phyloP scores from a whole-genome alignment of 1,140 invertebrate genomes.

The Laupala kohalensis region DNA sequence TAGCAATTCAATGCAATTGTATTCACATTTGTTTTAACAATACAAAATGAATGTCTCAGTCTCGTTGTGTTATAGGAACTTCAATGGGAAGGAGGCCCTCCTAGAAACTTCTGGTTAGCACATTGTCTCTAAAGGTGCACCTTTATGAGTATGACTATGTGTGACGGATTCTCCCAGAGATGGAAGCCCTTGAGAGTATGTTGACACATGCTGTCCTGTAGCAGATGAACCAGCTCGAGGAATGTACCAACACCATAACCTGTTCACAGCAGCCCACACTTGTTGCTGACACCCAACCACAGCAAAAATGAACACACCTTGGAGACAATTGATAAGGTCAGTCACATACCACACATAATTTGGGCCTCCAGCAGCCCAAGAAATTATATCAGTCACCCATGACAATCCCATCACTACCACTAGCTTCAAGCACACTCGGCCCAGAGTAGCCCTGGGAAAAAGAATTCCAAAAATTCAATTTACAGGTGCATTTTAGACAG shows the following conservation, averaged over 20 bases:
- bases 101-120: conserved; percentile 25
- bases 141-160: conserved; percentile 53
- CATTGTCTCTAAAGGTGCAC: conserved; percentile 39
- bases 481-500: not conserved
- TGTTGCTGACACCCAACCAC: conserved; percentile 80
- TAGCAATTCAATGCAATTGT: not conserved
- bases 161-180: conserved; percentile 61
- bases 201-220: conserved; percentile 40
- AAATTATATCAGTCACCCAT: conserved; percentile 70
- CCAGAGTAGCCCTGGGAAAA: conserved; percentile 51
- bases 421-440: conserved; percentile 65
- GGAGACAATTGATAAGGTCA: conserved; percentile 68
- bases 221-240: conserved; percentile 39
- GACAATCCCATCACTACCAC: conserved; percentile 76
- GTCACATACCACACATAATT: conserved; percentile 59
- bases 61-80: not conserved
- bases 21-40: not conserved
- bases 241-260: conserved; percentile 43
- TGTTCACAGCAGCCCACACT: conserved; percentile 51
- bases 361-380: conserved; percentile 57
- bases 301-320: conserved; percentile 79
- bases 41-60: not conserved
- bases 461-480: conserved; percentile 12
- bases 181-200: conserved; percentile 57
- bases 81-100: not conserved